A percentile compares a stretch with the other conserved stretches of the same genome.
Evolutionary conservation across 2,113 vertebrate species (phyloP).

Genomic region (Lasiurus cinereus): DNA sequence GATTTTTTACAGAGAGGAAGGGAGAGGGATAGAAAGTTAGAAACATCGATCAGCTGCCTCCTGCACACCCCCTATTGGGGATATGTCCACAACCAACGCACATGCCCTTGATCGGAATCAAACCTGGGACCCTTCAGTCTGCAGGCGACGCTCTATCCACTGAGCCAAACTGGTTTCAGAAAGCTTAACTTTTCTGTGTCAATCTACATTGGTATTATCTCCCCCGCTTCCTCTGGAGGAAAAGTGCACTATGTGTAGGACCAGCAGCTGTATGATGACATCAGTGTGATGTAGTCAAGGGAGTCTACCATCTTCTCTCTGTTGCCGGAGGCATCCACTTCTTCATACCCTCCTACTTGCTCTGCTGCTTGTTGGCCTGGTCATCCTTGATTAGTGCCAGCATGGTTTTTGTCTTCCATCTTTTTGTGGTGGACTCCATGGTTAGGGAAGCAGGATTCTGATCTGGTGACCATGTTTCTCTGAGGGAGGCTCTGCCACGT

Average conservation of each 20-base stretch:
- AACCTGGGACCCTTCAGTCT: no score
- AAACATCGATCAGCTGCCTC: no score
- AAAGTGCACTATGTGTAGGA: neutral
- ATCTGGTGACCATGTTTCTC: neutral
- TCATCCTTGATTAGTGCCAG: neutral
- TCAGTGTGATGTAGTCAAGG: neutral
- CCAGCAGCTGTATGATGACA: neutral
- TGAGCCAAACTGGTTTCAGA: no score
- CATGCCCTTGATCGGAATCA: no score
- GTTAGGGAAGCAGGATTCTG: neutral
- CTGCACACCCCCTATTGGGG: no score
- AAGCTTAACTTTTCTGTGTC: neutral
- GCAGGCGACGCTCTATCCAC: no score
- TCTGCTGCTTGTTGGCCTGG: neutral
- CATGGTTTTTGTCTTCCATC: neutral
- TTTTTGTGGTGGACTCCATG: neutral
- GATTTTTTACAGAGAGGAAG: no score
- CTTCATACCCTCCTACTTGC: neutral
- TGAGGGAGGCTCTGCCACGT: neutral
- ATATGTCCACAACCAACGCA: no score
- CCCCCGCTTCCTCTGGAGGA: no score
- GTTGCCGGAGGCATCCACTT: neutral
- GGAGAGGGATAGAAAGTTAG: no score
- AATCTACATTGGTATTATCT: accelerated
- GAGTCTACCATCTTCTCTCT: neutral